phyloP scores from a whole-genome alignment of 2,888 invertebrate genomes.

The Brenthis ino region DNA sequence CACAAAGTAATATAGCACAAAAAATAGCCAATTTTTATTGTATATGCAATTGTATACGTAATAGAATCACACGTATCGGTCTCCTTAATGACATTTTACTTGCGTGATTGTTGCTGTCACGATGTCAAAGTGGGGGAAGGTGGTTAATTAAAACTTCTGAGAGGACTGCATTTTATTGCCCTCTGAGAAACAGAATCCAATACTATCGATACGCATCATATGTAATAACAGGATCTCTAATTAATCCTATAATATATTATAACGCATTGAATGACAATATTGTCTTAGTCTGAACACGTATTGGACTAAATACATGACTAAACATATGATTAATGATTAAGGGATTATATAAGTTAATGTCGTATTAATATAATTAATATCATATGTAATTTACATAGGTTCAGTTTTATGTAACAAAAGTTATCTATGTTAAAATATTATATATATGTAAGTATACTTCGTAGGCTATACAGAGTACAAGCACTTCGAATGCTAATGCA shows the following conservation, averaged over 20 bases:
- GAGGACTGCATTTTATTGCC: slow-evolving; percentile 30
- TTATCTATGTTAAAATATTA: background rate
- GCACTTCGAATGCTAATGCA: background rate
- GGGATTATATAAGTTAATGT: slow-evolving; percentile 37
- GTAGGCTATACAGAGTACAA: background rate
- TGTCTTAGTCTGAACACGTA: slow-evolving; percentile 43
- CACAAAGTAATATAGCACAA: too few relatives aligned
- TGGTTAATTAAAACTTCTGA: slow-evolving; percentile 54
- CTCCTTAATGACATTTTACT: slow-evolving; percentile 72
- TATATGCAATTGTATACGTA: slow-evolving; percentile 45
- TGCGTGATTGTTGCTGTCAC: slow-evolving; percentile 71
- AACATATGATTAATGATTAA: slow-evolving; percentile 42
- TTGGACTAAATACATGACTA: slow-evolving; percentile 46
- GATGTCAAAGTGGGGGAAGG: slow-evolving; percentile 54
- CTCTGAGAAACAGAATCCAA: slow-evolving; percentile 23
- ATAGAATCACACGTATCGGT: slow-evolving; percentile 55
- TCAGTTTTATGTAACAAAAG: slow-evolving; percentile 26
- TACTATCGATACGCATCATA: slow-evolving; percentile 19
- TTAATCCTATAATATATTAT: slow-evolving; percentile 42
- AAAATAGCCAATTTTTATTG: slow-evolving; percentile 18
- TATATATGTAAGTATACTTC: slow-evolving; percentile 3
- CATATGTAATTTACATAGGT: slow-evolving; percentile 31
- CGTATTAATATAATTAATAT: slow-evolving; percentile 36
- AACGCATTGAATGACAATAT: slow-evolving; percentile 44
- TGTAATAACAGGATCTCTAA: slow-evolving; percentile 35